Evolutionary conservation across 2,113 vertebrate species (phyloP), one percentile per base, ranked within the genome.

Genomic region (Lonchura striata): DNA sequence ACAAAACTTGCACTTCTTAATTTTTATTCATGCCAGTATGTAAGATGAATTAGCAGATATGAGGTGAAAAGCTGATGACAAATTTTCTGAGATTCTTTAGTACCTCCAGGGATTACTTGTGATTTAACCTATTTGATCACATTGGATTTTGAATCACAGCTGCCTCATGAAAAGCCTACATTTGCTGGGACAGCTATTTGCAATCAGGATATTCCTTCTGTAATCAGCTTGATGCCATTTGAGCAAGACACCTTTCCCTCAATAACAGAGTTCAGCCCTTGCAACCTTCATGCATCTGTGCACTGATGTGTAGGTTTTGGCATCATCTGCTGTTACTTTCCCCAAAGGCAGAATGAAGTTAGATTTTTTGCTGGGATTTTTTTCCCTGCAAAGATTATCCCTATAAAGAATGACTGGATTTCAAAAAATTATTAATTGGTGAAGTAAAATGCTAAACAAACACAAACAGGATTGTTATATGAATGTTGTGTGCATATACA

Each of bases 361-460:
- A 71, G 82, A 86, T 88, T 75, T 61, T 50, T 59, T 70, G 59
- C 86, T n/a, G 44, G 61, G 24, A 77, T 71, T 87, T 93, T 66
- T 68, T 56, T 66, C 22, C 37, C 46, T 10, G 4, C 9, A 41
- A 90, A 94, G 66, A 80, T 83, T 96, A 93, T 69, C 25, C 15
- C 20, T 78, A 50, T 44, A 39, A 87, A 68, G 18, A 85, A 87
- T 52, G 75, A 93, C 69, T 81, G 39, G 6, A 86, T 95, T 92
- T 80, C 30, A 87, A 50, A 70, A 83, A 81, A 88, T 89, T 87
- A 90, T 68, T 93, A 93, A 93, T 52, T 92, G 39, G 5, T 88
- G 33, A 82, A 71, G 22, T 87, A 87, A 50, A 89, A 89, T 69
- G 44, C 9, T 91, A 93, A 94, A n/a, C 39, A 86, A 90, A 61